Base-by-base conservation (phyloP, 2,888 invertebrate genomes). In the Leptopilina syphax region DNA sequence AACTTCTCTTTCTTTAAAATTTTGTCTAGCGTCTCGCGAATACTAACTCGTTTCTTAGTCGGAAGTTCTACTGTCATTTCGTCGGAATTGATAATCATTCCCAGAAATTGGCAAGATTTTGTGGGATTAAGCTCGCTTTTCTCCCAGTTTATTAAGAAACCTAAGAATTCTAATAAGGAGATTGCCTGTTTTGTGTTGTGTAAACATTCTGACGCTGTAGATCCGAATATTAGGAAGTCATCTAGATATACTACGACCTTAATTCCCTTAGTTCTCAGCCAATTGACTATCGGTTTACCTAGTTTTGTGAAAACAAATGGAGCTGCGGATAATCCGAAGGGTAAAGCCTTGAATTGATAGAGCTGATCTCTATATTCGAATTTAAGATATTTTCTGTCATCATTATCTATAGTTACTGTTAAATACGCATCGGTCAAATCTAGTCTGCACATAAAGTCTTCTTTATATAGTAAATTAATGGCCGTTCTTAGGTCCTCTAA, bases 391-490 rank as follows among this genome's bases (percentile, higher is more conserved):
- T 73, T 73, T 73, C 18, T 47, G 18, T 50, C 13, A 6, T 12
- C 27, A 7, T 44, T 12, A 50, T 50, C n/a, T n/a, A 73, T 73
- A 6, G 50, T 12, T 13, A 73, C 54, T n/a, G 76, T 27, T 47
- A 80, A 77, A 57, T 79, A 86, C 10, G 80, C 84, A 44, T 83
- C 82, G 54, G 81, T 47, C 27, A 84, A 57, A 34, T 83, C 83
- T n/a, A 84, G 12, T 50, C 24, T 63, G 27, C 79, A 66, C 77
- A 83, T 65, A 27, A 77, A 85, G 13, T 67, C 60, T 9, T 41
- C 54, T 44, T 47, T 9, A 50, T n/a, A 76, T 1, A 80, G 34
- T 34, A 83, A 24, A 5, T 77, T 68, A n/a, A 10, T 18, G 0
- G 81, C 81, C 44, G 81, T 79, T 10, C 81, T 24, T 12, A 83